phyloP scores from a whole-genome alignment of 2,113 vertebrate genomes.

The Brachyistius frenatus region DNA sequence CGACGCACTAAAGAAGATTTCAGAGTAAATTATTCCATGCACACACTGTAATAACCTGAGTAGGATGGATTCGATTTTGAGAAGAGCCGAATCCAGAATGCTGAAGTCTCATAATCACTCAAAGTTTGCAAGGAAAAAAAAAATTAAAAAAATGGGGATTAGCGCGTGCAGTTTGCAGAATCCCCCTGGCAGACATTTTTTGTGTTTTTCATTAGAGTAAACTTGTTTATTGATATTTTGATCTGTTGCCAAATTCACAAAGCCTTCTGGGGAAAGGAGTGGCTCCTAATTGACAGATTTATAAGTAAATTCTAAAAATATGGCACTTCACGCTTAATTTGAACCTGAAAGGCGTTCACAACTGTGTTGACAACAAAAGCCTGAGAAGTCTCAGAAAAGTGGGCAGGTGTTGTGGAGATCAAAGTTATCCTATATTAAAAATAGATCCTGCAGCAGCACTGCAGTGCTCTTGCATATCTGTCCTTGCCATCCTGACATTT shows the following conservation, averaged over 20 bases:
- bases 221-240: conserved; percentile 66
- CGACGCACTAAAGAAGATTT: conserved; percentile 9
- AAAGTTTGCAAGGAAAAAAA: conserved; percentile 39
- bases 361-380: conserved; percentile 35
- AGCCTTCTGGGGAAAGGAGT: conserved; percentile 53
- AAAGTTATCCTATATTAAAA: conserved; percentile 56
- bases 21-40: conserved; percentile 41
- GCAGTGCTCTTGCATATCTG: conserved; percentile 28
- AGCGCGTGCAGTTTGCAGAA: conserved; percentile 43
- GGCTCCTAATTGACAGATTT: conserved; percentile 65
- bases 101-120: conserved; percentile 54
- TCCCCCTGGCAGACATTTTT: conserved; percentile 60
- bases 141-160: conserved; percentile 51
- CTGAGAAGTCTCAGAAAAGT: conserved; percentile 25
- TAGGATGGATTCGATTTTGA: conserved; percentile 57
- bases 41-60: conserved; percentile 28
- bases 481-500: conserved; percentile 24
- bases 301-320: conserved; percentile 60
- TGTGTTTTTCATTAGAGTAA: conserved; percentile 69
- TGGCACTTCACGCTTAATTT: conserved; percentile 33
- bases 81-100: conserved; percentile 35
- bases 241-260: conserved; percentile 55
- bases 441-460: conserved; percentile 37
- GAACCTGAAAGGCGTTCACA: conserved; percentile 33
- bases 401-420: conserved; percentile 23